Evolutionary conservation across 2,113 vertebrate genomes (phyloP).

Genomic region (Hucho hucho): DNA sequence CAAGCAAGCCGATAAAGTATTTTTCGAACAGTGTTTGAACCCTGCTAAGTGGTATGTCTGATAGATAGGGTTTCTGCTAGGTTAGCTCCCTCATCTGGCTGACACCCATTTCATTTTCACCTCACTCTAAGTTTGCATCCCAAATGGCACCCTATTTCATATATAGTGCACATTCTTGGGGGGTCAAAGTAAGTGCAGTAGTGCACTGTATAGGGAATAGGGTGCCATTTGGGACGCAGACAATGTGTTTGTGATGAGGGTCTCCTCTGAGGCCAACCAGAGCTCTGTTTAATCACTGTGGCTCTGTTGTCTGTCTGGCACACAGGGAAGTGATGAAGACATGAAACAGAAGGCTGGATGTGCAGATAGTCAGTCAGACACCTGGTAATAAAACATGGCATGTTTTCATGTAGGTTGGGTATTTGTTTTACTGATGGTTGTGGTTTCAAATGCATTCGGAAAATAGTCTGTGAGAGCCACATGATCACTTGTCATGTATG

Average conservation of each 20-base stretch:
- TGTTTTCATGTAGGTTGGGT: not conserved
- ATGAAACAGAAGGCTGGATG: conserved; percentile 33
- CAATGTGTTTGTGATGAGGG: too few relatives aligned
- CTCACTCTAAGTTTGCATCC: too few relatives aligned
- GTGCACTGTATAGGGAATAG: too few relatives aligned
- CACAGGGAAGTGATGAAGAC: conserved; percentile 43
- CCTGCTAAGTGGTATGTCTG: too few relatives aligned
- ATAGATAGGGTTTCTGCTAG: conserved; percentile 35
- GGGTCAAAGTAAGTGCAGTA: too few relatives aligned
- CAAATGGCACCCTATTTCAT: too few relatives aligned
- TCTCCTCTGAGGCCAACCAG: too few relatives aligned
- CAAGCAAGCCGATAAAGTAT: conserved; percentile 8
- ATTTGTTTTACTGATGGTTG: not conserved
- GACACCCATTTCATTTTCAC: not conserved
- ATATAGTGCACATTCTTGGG: too few relatives aligned
- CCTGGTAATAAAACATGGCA: not conserved
- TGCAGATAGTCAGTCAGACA: not conserved
- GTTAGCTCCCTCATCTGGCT: not conserved
- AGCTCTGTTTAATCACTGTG: conserved; percentile 14
- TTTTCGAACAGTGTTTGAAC: too few relatives aligned
- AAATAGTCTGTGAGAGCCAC: not conserved
- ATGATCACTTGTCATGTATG: too few relatives aligned
- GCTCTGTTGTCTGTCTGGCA: conserved; percentile 46
- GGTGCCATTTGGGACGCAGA: too few relatives aligned
- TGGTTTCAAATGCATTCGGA: not conserved